Percentiles rank a stretch among this genome's conserved stretches.
These are phyloP conservation scores for Megaustenia siamemsis DNA, from an alignment of 2,888 invertebrate species.

Conservation along the genomic window DNA sequence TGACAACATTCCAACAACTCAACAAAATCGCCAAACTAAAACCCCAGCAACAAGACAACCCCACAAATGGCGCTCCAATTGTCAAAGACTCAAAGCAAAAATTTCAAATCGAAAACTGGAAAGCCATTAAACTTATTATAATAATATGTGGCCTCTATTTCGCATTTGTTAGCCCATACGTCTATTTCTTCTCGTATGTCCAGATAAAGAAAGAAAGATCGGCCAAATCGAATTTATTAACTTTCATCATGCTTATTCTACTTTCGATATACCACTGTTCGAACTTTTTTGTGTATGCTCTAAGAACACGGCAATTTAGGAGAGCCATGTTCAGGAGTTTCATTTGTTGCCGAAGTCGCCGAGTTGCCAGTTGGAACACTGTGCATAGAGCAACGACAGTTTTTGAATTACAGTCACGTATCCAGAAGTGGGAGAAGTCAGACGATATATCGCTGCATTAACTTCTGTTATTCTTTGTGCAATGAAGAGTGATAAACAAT, in stretches of 20 bases:
- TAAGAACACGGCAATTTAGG: conserved; percentile 36
- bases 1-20: conserved; percentile 38
- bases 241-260: neutral
- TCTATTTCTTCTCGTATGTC: conserved; percentile 14
- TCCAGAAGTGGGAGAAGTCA: neutral
- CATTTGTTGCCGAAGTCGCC: conserved; percentile 23
- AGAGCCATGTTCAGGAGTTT: conserved; percentile 26
- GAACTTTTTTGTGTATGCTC: conserved; percentile 40
- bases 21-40: conserved; percentile 27
- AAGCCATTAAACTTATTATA: conserved; percentile 28
- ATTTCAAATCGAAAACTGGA: conserved; percentile 42
- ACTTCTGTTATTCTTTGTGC: no score
- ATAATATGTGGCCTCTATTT: conserved; percentile 36
- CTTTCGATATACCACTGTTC: conserved; percentile 29
- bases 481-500: no score
- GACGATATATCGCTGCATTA: neutral
- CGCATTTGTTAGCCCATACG: conserved; percentile 30
- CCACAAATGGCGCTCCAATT: neutral
- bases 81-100: neutral
- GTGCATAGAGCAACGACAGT: neutral
- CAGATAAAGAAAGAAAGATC: neutral
- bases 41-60: neutral
- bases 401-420: conserved; percentile 5
- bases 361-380: conserved; percentile 13
- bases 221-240: neutral